Base-by-base conservation (phyloP, 2,797 vertebrate species). In the Schizopygopsis pylzovi region DNA sequence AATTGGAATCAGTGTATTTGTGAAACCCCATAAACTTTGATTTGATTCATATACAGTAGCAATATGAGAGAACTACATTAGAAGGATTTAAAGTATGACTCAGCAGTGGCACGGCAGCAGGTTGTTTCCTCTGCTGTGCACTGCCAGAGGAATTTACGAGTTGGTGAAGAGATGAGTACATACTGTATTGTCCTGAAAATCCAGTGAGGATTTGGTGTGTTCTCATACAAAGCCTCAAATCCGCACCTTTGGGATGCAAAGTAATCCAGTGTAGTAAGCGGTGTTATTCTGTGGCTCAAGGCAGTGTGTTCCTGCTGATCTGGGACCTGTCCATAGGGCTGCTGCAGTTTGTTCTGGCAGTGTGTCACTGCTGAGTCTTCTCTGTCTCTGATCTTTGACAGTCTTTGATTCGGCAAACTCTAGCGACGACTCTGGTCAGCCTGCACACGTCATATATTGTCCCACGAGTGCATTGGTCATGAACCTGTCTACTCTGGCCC, bases 181-280 rank as follows among this genome's bases (percentile, higher is more conserved):
- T 82, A 67, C 52, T 41, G 73, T 78, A 89, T 86, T 87, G 84
- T 86, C 84, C 72, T 65, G 71, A 89, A 89, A 89, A 85, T 88
- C 82, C 56, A 59, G 79, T 3, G 54, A 84, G 79, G 82, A 89
- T 88, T 88, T 90, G 76, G 37, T 85, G 20, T 78, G 81, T 89
- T 87, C 88, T 87, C 79, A 72, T 87, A 72, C 71, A 87, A 86
- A 86, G 87, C 54, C 45, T 47, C 49, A 88, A 88, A 88, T 88
- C 83, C 56, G 49, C 70, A 85, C 79, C 70, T 16, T 73, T 83
- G 86, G 71, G 77, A 88, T 81, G 77, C 49, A 47, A 67, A 83
- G 87, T 86, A 88, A 85, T 87, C 79, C 71, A 88, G 75, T 59
- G 61, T 85, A 71, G 70, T 87, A 80, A 83, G 73, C 43, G 81